phyloP scores from a whole-genome alignment of 2,113 vertebrate genomes.

The Fulmarus glacialis region DNA sequence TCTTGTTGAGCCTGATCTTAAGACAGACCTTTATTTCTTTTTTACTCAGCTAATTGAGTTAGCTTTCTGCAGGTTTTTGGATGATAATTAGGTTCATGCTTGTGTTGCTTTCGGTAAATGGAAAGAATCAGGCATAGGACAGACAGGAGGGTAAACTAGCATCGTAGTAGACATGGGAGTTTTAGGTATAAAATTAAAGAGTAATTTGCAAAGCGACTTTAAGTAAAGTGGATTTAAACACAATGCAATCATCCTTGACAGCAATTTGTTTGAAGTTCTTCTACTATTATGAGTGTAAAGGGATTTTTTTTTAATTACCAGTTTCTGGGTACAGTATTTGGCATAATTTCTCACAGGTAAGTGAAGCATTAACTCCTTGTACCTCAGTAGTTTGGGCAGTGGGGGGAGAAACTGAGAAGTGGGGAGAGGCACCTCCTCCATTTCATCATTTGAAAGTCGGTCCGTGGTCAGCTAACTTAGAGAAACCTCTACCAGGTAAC shows the following conservation, averaged over 20 bases:
- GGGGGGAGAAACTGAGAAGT: background rate
- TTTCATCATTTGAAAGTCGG: background rate
- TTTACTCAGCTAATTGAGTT: background rate
- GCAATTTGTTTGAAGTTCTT: conserved; percentile 47
- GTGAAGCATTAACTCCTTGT: conserved; percentile 1
- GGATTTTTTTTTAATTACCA: conserved; percentile 34
- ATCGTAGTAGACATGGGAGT: background rate
- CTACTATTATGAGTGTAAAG: conserved; percentile 58
- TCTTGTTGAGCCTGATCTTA: background rate
- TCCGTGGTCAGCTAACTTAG: background rate
- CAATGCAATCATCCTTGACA: conserved; percentile 57
- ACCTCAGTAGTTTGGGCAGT: background rate
- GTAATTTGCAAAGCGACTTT: conserved; percentile 50
- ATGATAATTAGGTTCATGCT: background rate
- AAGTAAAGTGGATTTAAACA: conserved; percentile 29
- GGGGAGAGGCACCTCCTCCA: background rate
- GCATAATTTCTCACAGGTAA: conserved; percentile 38
- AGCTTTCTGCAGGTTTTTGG: background rate
- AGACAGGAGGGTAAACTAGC: background rate
- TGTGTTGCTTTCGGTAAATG: background rate
- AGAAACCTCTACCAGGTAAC: background rate
- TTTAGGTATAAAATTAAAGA: conserved; percentile 35
- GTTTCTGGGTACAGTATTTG: conserved; percentile 43
- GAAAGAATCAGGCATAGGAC: background rate
- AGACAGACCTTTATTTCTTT: background rate